Conservation (phyloP, 2,113 vertebrate genomes). For the Trinectes maculatus region DNA sequence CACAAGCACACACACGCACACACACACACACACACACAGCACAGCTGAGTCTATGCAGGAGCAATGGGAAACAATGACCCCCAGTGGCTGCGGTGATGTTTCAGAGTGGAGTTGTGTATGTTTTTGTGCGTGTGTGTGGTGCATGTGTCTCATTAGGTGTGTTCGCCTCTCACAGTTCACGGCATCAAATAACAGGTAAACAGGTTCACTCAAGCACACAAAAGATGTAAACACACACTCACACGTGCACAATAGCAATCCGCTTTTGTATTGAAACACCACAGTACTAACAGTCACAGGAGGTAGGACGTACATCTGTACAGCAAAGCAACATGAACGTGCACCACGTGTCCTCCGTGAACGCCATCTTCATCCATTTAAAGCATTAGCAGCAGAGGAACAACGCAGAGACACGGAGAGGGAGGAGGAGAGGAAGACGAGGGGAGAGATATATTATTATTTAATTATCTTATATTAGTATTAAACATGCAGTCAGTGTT, state of each 20-base stretch:
- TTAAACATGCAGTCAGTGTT: not conserved
- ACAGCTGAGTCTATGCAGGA: constrained; percentile 28
- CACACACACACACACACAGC: constrained; percentile 1
- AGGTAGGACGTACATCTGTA: constrained; percentile 8
- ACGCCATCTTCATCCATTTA: constrained; percentile 51
- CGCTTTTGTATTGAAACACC: no score
- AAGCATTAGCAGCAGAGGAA: constrained; percentile 18
- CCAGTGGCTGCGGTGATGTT: constrained; percentile 64
- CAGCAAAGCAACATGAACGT: constrained; percentile 60
- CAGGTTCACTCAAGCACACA: constrained; percentile 49
- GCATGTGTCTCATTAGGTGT: constrained; percentile 58
- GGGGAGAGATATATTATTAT: not conserved
- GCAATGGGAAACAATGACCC: constrained; percentile 72
- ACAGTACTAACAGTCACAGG: constrained; percentile 3
- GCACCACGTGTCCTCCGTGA: constrained; percentile 52
- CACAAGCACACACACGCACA: constrained; percentile 6
- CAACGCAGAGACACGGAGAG: not conserved
- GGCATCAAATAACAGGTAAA: constrained; percentile 56
- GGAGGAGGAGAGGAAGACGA: not conserved
- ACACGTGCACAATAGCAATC: constrained; percentile 22
- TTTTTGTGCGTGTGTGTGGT: constrained; percentile 26
- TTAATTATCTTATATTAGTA: no score
- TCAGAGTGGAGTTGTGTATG: constrained; percentile 32
- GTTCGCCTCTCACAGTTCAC: constrained; percentile 53
- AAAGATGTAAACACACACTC: constrained; percentile 27